These are phyloP conservation scores for Busseola fusca DNA, from an alignment of 2,888 invertebrate species.

Conservation along the genomic window DNA sequence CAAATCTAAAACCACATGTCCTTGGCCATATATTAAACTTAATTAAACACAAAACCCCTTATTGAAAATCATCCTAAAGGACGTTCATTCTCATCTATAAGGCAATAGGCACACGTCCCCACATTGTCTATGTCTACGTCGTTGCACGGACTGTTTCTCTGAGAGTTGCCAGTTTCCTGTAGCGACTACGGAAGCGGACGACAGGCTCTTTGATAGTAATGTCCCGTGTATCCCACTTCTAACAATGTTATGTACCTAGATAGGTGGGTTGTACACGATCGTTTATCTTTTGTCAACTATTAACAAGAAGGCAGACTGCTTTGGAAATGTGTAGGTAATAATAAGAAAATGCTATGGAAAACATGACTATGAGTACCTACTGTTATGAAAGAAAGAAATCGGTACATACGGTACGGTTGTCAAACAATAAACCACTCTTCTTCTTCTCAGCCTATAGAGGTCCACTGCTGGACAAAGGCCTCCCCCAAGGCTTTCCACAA, in stretches of 20 bases:
- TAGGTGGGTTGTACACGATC: background rate
- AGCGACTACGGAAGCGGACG: conserved; percentile 34
- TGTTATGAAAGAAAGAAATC: too few species aligned
- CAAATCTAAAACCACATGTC: background rate
- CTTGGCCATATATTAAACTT: background rate
- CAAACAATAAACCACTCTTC: background rate
- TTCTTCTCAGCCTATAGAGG: too few species aligned
- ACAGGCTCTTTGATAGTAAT: conserved; percentile 47
- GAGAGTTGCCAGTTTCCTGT: conserved; percentile 41
- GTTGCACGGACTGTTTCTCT: conserved; percentile 33
- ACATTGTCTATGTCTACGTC: conserved; percentile 5
- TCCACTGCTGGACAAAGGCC: too few species aligned
- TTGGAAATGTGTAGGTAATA: background rate
- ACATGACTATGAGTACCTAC: background rate
- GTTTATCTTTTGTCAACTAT: conserved; percentile 21
- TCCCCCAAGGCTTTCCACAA: too few species aligned
- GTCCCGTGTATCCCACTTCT: conserved; percentile 18
- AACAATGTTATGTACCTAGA: conserved; percentile 31
- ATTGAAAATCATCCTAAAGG: background rate
- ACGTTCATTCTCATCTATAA: background rate
- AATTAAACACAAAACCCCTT: conserved; percentile 3
- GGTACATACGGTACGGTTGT: too few species aligned
- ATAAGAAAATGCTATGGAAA: background rate
- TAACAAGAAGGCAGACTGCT: background rate
- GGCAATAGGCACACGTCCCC: conserved; percentile 13